These are phyloP conservation scores for Polietes domitor DNA, from an alignment of 2,888 invertebrate genomes.

Conservation along the genomic window DNA sequence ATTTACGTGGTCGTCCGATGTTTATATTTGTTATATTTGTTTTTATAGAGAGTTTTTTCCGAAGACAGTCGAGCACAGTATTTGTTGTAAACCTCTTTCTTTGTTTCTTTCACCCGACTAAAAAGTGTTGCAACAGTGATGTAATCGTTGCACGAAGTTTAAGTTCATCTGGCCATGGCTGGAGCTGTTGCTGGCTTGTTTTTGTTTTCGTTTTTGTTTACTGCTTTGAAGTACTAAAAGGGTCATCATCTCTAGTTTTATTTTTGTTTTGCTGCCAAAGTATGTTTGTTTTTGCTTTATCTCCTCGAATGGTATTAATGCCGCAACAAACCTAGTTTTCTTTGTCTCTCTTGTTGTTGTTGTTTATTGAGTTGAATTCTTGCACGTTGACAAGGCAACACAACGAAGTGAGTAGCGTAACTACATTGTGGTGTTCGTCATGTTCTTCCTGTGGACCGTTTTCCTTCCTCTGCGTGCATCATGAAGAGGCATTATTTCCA, in stretches of 20 bases:
- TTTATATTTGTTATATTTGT: constrained; percentile 3
- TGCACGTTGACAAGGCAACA: not conserved
- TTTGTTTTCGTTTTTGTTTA: constrained; percentile 24
- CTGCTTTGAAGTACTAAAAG: constrained; percentile 27
- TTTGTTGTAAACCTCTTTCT: not conserved
- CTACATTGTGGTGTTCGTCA: too few relatives aligned
- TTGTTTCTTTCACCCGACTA: not conserved
- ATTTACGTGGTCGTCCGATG: constrained; percentile 53
- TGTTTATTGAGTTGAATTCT: not conserved
- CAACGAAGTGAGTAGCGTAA: not conserved
- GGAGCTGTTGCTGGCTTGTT: constrained; percentile 36
- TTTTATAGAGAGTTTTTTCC: constrained; percentile 33
- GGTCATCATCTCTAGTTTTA: constrained; percentile 51
- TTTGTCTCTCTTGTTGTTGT: not conserved
- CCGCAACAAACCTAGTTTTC: constrained; percentile 39
- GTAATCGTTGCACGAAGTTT: constrained; percentile 62
- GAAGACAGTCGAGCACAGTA: not conserved
- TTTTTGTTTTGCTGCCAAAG: not conserved
- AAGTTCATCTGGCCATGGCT: constrained; percentile 56
- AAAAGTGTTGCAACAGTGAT: constrained; percentile 57
- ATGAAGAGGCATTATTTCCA: too few relatives aligned
- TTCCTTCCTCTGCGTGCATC: too few relatives aligned
- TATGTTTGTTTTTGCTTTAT: not conserved
- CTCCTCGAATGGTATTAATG: constrained; percentile 59
- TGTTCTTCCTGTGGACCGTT: too few relatives aligned